Base-by-base conservation (phyloP, 2,797 vertebrate genomes). In the Pachyuromys duprasi region DNA sequence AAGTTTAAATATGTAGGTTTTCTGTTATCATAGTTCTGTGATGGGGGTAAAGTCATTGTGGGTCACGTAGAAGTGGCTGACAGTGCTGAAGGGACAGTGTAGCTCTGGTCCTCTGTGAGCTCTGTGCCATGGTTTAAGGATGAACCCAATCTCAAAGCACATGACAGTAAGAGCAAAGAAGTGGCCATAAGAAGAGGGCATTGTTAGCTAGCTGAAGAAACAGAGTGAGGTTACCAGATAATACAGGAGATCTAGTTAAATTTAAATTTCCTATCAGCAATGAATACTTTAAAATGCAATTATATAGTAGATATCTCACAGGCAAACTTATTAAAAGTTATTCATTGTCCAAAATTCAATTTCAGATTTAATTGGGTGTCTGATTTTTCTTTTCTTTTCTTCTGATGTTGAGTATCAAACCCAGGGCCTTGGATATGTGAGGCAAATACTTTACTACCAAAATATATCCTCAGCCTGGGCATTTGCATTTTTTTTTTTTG, bases 311-410 rank as follows among this genome's bases (percentile, higher is more conserved):
- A 42, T 63, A 89, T 57, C 89, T n/a, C 36, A 63, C 28, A 28
- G 65, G 15, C 33, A 95, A 92, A 96, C 28, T 36, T 15, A 62
- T n/a, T 70, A 72, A 49, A 87, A 24, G 31, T 33, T 75, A 63
- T 92, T 76, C 18, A 53, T 72, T 93, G 70, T n/a, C 26, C 84
- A 86, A 91, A 92, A 95, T 79, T 94, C 49, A 87, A 74, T 87
- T 60, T 74, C 36, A 86, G 67, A 81, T 86, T 81, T 28, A 18
- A 74, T 79, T 76, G 57, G n/a, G 28, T 74, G 1, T 62, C n/a
- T 53, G 9, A 14, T 67, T 45, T 67, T 14, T 62, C 5, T 24
- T 13, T 49, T 8, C 5, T 26, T 80, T 20, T 80, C 42, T n/a
- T 31, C 28, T n/a, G 39, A 57, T 22, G 4, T 14, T 78, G 79